A percentile compares a stretch with the other conserved stretches of the same genome.
Evolutionary conservation across 2,888 invertebrate species (phyloP).

Genomic region (Lepidonotus clava): DNA sequence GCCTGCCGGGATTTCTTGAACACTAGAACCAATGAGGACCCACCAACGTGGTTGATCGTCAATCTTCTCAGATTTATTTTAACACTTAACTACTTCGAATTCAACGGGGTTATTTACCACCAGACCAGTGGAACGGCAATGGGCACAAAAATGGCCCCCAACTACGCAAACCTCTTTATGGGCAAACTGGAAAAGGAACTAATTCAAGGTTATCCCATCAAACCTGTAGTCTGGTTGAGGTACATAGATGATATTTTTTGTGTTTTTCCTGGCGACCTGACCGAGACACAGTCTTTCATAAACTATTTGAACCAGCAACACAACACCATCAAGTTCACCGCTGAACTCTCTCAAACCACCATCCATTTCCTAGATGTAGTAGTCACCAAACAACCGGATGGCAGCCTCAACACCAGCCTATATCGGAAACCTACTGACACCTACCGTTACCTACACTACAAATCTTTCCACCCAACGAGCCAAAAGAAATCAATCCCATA

Average conservation of each 20-base stretch:
- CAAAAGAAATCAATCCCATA: background rate
- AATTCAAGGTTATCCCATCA: background rate
- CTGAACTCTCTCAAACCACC: background rate
- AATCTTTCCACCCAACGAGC: background rate
- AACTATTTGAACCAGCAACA: background rate
- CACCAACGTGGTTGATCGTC: background rate
- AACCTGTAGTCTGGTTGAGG: background rate
- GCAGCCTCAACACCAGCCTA: background rate
- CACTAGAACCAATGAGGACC: background rate
- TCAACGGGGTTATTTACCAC: background rate
- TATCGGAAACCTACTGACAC: background rate
- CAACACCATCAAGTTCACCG: background rate
- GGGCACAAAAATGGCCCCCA: background rate
- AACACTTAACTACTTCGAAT: background rate
- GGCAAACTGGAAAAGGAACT: background rate
- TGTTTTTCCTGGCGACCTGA: background rate
- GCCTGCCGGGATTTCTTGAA: background rate
- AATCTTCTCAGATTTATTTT: background rate
- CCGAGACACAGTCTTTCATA: background rate
- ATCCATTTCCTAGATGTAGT: background rate
- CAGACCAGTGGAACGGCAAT: background rate
- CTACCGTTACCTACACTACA: background rate
- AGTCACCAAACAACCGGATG: background rate
- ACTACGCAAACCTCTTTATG: background rate
- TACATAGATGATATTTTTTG: conserved; percentile 6